Percentiles rank a stretch among this genome's conserved stretches.
Conservation (phyloP, 2,888 invertebrate genomes). For the Andrena marginata region DNA sequence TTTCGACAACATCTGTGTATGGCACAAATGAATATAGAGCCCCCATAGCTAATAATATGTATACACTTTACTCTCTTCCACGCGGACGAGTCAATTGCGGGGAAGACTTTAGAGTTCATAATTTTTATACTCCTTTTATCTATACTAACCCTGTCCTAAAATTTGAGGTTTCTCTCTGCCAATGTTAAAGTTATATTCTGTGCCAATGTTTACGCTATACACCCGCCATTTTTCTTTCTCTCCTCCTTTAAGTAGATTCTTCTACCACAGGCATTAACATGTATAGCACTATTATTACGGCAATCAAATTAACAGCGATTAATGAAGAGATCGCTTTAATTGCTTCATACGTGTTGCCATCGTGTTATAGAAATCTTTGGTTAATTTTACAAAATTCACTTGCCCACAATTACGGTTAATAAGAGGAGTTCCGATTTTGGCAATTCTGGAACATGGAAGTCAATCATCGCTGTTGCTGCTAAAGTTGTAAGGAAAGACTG, state of each 20-base stretch:
- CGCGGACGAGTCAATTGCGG: slow-evolving; percentile 45
- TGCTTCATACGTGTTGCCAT: slow-evolving; percentile 33
- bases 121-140: slow-evolving; percentile 28
- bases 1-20: slow-evolving; percentile 69
- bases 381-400: slow-evolving; percentile 64
- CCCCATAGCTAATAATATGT: slow-evolving; percentile 56
- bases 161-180: slow-evolving; percentile 40
- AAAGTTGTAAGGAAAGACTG: slow-evolving; percentile 63
- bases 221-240: not conserved
- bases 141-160: slow-evolving; percentile 45
- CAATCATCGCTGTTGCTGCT: slow-evolving; percentile 65
- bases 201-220: slow-evolving; percentile 28
- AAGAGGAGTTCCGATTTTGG: slow-evolving; percentile 54
- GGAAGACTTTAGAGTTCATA: slow-evolving; percentile 67
- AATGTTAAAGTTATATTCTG: slow-evolving; percentile 43
- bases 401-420: slow-evolving; percentile 48
- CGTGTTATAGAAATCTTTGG: slow-evolving; percentile 45
- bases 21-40: slow-evolving; percentile 80
- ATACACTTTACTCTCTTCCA: slow-evolving; percentile 56
- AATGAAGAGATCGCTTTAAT: slow-evolving; percentile 31
- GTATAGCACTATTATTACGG: slow-evolving; percentile 27
- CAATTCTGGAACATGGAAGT: slow-evolving; percentile 57
- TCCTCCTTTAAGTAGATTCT: slow-evolving; percentile 19
- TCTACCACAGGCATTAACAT: slow-evolving; percentile 39
- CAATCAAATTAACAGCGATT: slow-evolving; percentile 28